Evolutionary conservation across 2,888 invertebrate species (phyloP).

Genomic region (Philhelius pedissequus): DNA sequence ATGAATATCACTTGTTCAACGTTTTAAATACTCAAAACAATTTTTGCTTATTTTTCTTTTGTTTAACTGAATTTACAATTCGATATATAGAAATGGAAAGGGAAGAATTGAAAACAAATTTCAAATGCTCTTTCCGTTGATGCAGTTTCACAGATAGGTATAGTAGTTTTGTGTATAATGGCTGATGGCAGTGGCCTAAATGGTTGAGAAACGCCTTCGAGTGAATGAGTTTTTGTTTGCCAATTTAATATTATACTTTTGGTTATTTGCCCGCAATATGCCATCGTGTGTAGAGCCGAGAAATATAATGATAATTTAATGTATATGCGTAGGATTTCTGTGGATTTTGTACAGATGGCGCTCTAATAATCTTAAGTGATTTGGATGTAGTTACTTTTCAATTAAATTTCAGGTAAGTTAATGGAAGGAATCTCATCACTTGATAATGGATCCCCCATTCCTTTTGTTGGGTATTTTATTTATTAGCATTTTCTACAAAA

Average conservation of each 20-base stretch:
- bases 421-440: no score
- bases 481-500: neutral
- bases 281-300: neutral
- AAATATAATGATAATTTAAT: neutral
- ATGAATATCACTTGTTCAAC: constrained; percentile 64
- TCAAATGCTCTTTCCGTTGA: constrained; percentile 28
- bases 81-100: constrained; percentile 58
- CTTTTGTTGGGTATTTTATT: no score
- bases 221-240: constrained; percentile 43
- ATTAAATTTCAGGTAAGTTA: neutral
- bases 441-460: no score
- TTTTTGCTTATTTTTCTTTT: constrained; percentile 56
- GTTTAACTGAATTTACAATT: constrained; percentile 64
- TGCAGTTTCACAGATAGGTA: neutral
- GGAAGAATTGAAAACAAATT: constrained; percentile 56
- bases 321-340: neutral
- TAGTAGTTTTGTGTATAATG: neutral
- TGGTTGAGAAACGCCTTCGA: constrained; percentile 51
- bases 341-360: neutral
- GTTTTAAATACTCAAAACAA: constrained; percentile 49
- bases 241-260: neutral
- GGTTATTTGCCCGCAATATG: neutral
- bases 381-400: neutral
- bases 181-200: constrained; percentile 44
- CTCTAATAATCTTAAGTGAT: neutral